phyloP scores from a whole-genome alignment of 2,888 invertebrate species.

The Sipha maydis region DNA sequence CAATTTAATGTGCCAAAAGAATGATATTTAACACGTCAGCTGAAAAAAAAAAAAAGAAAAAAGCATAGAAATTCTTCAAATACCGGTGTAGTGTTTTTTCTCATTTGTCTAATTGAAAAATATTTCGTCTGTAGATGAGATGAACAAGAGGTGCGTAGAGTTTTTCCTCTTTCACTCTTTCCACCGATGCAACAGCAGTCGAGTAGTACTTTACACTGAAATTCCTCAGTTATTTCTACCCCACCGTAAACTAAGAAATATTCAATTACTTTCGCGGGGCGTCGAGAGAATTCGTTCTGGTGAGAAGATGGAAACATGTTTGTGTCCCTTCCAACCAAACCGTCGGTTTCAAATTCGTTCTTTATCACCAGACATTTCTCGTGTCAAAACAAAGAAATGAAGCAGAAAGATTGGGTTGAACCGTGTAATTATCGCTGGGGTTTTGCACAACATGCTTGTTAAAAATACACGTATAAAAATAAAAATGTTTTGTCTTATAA shows the following conservation, averaged over 20 bases:
- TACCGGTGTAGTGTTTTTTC: slow-evolving; percentile 22
- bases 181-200: neutral
- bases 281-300: slow-evolving; percentile 33
- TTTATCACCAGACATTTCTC: no score
- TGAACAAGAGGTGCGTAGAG: neutral
- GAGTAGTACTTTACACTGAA: neutral
- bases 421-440: neutral
- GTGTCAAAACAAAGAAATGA: no score
- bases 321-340: neutral
- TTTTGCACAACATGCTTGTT: neutral
- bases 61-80: neutral
- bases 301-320: neutral
- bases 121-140: slow-evolving; percentile 20
- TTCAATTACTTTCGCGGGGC: slow-evolving; percentile 45
- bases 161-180: neutral
- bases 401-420: no score
- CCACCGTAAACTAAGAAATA: slow-evolving; percentile 9
- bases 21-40: neutral
- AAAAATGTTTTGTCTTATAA: neutral
- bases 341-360: no score
- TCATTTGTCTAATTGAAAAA: slow-evolving; percentile 59
- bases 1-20: neutral
- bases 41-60: slow-evolving; percentile 2
- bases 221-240: slow-evolving; percentile 31
- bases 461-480: neutral